Evolutionary conservation across 1,140 invertebrate species (phyloP), one percentile per base, ranked within the genome.

Genomic region (Archegozetes longisetosus): DNA sequence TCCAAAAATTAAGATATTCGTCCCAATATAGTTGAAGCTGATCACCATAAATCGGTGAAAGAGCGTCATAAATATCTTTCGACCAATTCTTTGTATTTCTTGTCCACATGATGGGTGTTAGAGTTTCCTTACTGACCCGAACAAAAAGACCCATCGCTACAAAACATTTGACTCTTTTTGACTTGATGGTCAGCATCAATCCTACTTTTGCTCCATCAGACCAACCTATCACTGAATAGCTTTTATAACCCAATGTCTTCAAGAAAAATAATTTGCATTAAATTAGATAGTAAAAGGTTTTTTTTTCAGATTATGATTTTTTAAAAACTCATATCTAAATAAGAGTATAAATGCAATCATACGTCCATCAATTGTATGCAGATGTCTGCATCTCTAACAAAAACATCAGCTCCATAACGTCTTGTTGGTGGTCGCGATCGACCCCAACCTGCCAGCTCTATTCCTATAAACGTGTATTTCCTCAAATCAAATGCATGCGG

Each of bases 181-280:
- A 40, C 17, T 40, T 40, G 6, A 40, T 40, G 32, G 86, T 84
- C 3, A 86, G 62, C 2, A 89, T 80, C 49, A 91, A 72, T 3
- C 78, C 81, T 6, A 83, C 82, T 40, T 85, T 87, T 2, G 84
- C 88, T 48, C 88, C 89, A 73, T 91, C 87, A 72, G 85, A 88
- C 86, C 88, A 93, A 0, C 89, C 88, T 26, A 91, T 61, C 0
- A 91, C 64, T 0, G 85, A 88, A 74, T 82, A 89, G 66, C 82
- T 82, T 0, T 74, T 65, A 40, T 81, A 75, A n/a, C 79, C 77
- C 22, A 89, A 67, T 32, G 71, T 72, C 74, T 82, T 6, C 2
- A 52, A 58, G n/a, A 58, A 58, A 51, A 25, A 52, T 9, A 22
- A 52, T 52, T 9, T 9, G 4, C n/a, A 22, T 52, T 25, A 23